phyloP scores from a whole-genome alignment of 2,888 invertebrate genomes.

The Odontocerum albicorne region DNA sequence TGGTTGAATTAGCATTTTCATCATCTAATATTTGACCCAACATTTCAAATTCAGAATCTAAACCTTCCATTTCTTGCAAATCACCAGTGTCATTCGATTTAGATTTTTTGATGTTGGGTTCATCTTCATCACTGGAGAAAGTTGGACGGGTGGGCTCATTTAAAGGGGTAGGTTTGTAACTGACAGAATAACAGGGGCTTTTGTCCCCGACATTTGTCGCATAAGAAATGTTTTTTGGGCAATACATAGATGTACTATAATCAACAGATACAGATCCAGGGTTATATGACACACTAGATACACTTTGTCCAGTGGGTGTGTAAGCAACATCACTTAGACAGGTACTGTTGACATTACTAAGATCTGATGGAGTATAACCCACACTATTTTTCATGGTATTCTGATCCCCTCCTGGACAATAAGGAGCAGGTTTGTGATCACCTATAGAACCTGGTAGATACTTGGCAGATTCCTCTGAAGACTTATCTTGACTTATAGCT shows the following conservation, averaged over 20 bases:
- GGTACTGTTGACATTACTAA: constrained; percentile 6
- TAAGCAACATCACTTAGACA: constrained; percentile 9
- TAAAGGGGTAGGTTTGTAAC: constrained; percentile 54
- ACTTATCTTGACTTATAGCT: constrained; percentile 8
- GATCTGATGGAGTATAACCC: constrained; percentile 23
- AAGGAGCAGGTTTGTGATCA: constrained; percentile 18
- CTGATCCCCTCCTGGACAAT: constrained; percentile 14
- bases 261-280: constrained; percentile 22
- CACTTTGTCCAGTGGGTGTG: constrained; percentile 17
- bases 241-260: constrained; percentile 21
- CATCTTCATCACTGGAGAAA: constrained; percentile 58
- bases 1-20: constrained; percentile 42
- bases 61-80: constrained; percentile 52
- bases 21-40: constrained; percentile 56
- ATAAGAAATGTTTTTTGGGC: constrained; percentile 19
- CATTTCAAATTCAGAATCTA: constrained; percentile 56
- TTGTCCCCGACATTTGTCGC: constrained; percentile 3
- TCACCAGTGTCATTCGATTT: constrained; percentile 40
- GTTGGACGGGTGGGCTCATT: constrained; percentile 47
- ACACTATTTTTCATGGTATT: background rate
- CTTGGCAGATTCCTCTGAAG: constrained; percentile 8
- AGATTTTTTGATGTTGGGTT: constrained; percentile 48
- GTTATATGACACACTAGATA: constrained; percentile 20
- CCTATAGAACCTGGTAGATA: constrained; percentile 23
- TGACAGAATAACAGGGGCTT: constrained; percentile 33